Percentiles rank a stretch among this genome's conserved stretches.
phyloP scores from a whole-genome alignment of 2,797 vertebrate species.

The Pitangus sulphuratus region DNA sequence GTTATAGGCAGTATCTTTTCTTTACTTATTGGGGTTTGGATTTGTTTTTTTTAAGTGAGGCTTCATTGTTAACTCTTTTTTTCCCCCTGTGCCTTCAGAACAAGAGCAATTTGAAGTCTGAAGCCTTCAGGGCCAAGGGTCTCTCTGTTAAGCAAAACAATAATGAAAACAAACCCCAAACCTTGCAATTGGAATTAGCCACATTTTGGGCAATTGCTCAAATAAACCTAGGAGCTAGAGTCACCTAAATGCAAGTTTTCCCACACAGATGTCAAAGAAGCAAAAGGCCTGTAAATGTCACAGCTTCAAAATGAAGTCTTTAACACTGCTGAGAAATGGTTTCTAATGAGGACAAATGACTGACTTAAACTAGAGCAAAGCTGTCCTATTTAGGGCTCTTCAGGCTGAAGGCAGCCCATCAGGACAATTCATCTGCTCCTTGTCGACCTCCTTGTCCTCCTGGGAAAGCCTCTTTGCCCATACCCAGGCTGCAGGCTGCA shows the following conservation, averaged over 20 bases:
- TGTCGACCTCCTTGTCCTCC: not conserved
- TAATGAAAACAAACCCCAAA: accelerated
- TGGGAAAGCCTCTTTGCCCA: not conserved
- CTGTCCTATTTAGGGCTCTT: not conserved
- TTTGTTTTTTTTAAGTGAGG: not conserved
- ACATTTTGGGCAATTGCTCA: not conserved
- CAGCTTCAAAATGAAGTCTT: not conserved
- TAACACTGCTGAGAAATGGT: not conserved
- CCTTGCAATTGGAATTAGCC: not conserved
- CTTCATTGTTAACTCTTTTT: not conserved
- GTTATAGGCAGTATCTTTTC: not conserved
- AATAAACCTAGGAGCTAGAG: not conserved
- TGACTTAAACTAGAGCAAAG: not conserved
- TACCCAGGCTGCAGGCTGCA: not conserved
- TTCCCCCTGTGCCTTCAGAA: not conserved
- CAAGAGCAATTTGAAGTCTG: not conserved
- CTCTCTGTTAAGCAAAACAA: not conserved
- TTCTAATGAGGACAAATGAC: not conserved
- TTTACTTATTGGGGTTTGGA: not conserved
- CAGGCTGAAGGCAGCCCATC: not conserved
- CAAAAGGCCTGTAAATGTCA: not conserved
- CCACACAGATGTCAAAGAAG: not conserved
- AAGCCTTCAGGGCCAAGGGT: not conserved
- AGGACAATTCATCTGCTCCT: not conserved
- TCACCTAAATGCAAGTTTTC: not conserved